A percentile compares a stretch with the other conserved stretches of the same genome.
Evolutionary conservation across 2,797 vertebrate genomes (phyloP).

Genomic region (Cynopterus sphinx): DNA sequence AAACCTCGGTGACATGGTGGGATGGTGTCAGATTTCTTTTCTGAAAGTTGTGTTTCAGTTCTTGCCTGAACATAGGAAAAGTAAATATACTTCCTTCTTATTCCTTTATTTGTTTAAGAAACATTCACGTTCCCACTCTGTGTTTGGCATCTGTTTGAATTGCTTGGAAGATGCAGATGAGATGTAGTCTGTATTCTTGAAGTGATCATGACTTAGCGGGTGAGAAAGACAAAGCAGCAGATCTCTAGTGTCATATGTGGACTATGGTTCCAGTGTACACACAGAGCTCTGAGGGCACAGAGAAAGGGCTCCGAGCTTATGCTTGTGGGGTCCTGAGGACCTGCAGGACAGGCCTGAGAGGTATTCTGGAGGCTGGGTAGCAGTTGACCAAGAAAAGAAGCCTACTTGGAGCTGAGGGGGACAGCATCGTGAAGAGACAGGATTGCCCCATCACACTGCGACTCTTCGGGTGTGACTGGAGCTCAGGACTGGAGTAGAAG

Average conservation of each 20-base stretch:
- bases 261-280: neutral
- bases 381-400: neutral
- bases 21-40: neutral
- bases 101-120: neutral
- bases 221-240: neutral
- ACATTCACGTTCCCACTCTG: neutral
- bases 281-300: neutral
- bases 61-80: neutral
- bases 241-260: neutral
- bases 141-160: neutral
- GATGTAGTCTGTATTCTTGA: neutral
- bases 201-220: neutral
- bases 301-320: neutral
- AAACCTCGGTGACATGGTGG: neutral
- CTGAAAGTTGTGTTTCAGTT: conserved; percentile 2
- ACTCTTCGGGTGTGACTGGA: neutral
- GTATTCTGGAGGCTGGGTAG: neutral
- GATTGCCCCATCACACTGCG: no score
- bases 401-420: neutral
- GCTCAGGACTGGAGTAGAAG: neutral
- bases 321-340: neutral
- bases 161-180: neutral
- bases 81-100: neutral
- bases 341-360: neutral
- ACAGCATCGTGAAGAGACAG: neutral